Evolutionary conservation across 2,113 vertebrate genomes (phyloP).

Genomic region (Anguilla japonica): DNA sequence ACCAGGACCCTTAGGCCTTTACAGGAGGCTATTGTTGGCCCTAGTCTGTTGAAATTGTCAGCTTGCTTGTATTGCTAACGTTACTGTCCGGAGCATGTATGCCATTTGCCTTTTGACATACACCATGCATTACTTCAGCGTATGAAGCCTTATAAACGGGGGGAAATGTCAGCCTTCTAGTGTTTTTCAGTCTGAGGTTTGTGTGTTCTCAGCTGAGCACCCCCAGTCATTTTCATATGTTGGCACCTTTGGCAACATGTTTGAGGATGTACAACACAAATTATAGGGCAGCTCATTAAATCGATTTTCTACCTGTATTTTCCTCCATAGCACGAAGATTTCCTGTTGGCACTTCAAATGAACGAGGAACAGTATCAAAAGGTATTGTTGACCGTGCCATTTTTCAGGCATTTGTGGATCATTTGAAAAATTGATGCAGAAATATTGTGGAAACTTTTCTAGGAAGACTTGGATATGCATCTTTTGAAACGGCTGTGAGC

Average conservation of each 20-base stretch:
- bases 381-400: slow-evolving; percentile 59
- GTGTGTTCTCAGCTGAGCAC: too few relatives aligned
- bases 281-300: slow-evolving; percentile 21
- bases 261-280: background rate
- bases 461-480: background rate
- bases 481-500: background rate
- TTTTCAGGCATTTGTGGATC: background rate
- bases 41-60: too few relatives aligned
- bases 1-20: too few relatives aligned
- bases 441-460: background rate
- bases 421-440: background rate
- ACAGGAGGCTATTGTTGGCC: too few relatives aligned
- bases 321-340: slow-evolving; percentile 86
- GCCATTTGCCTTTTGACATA: too few relatives aligned
- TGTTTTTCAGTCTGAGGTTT: too few relatives aligned
- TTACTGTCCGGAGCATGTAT: too few relatives aligned
- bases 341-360: slow-evolving; percentile 91
- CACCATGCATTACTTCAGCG: too few relatives aligned
- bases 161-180: too few relatives aligned
- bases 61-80: too few relatives aligned
- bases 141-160: too few relatives aligned
- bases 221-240: background rate
- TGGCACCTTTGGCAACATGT: background rate
- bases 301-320: slow-evolving; percentile 18
- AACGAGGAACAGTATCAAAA: slow-evolving; percentile 97